Base-by-base conservation (phyloP, 2,888 invertebrate genomes). In the Dugesia japonica region DNA sequence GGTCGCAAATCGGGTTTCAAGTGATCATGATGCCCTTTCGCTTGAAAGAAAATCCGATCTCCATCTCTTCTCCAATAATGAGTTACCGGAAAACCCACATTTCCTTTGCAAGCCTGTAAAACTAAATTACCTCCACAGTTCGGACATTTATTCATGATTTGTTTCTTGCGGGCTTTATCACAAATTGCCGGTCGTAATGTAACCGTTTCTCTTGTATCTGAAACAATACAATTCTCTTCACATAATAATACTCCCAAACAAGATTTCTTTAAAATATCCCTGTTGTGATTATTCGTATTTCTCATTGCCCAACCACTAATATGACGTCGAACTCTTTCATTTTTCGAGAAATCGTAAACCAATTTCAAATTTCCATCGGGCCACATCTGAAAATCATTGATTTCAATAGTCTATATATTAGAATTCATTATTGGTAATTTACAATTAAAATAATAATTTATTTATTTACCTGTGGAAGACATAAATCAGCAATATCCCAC, bases 291-390 rank as follows among this genome's bases (percentile, higher is more conserved):
- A 86, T 95, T 95, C 17, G 95, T 95, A 86, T 95, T 95, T 78
- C 95, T 86, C 95, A 95, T 95, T n/a, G 95, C 95, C 94, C 94
- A 95, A 73, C 94, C 92, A 71, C 92, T 92, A 75, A 92, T 89
- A 86, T 95, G 95, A 79, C 93, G 87, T 80, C 92, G 89, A 15
- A 94, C 94, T 20, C 26, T 7, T 26, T 71, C 71, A n/a, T 26
- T 71, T 17, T 38, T 38, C 9, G 38, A 13, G 17, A 38, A 38
- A 38, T 38, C 38, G 17, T 38, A 38, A 38, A 38, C 38, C 38
- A 38, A 38, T 17, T 38, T 38, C 38, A 38, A 9, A 87, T 95
- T 94, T 0, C 94, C 94, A 84, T 94, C 92, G 42, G 93, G 90
- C 94, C 95, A 95, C 85, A 94, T 93, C 81, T 90, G 89, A 87